Evolutionary conservation across 2,113 vertebrate species (phyloP), one percentile per base, ranked within the genome.

Genomic region (Ophiodon elongatus): DNA sequence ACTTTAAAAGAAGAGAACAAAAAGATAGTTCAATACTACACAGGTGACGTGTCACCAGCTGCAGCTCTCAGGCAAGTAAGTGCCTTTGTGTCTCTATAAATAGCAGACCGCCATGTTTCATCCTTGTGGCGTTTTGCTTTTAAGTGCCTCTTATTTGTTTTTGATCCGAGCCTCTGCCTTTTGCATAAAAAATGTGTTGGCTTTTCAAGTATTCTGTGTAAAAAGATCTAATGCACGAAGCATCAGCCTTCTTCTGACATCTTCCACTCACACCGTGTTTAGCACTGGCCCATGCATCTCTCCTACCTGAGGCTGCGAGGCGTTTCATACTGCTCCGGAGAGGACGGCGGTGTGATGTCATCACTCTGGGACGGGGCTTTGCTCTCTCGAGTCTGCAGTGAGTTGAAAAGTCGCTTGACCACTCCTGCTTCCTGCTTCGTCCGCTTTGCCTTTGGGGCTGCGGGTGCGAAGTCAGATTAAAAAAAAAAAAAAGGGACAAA

Each of bases 361-460:
- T 82, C 94, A 1, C 65, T 41, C 37, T 25, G 31, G 0, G 19
- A 80, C 0, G 93, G 91, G 1, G 90, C 94, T 1, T 85, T 92
- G 76, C 91, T 93, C 31, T 85, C 88, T 52, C 67, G 93, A 2
- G 71, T 65, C 29, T 77, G 73, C 4, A 17, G n/a, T 0, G 23
- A 1, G 0, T 76, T 90, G 10, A 99, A 99, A 65, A 99, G 94
- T 64, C 94, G 96, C 93, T 98, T 99, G 0, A 87, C 94, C 0
- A 95, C 96, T 0, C 93, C 93, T 0, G 91, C 91, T 2, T 98
- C 96, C 41, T 97, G 88, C 73, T 95, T 96, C n/a, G 88, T 95
- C 0, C 97, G 94, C 84, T 98, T 99, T 0, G 94, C 67, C 59
- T 92, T 96, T 0, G 97, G 97, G 43, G 96, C 97, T 99, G 74